Evolutionary conservation across 2,113 vertebrate species (phyloP).

Genomic region (Colistium nudipinnis): DNA sequence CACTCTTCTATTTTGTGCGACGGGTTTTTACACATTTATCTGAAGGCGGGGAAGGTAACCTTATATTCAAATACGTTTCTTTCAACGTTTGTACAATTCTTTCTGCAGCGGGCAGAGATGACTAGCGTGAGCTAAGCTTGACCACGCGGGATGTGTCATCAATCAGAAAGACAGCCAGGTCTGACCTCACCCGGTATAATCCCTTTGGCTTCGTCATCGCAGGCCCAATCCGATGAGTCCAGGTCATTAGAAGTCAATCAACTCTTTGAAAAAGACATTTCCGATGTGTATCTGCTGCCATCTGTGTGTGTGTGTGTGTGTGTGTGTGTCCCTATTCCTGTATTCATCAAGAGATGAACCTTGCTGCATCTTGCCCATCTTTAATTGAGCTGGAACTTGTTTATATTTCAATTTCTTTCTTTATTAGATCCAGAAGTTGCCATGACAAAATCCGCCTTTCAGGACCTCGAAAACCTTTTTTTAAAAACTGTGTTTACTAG

Average conservation of each 20-base stretch:
- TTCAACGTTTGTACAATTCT: background rate
- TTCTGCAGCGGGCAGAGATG: background rate
- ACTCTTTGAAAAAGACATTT: background rate
- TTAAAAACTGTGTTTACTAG: too few species aligned
- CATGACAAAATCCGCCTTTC: too few species aligned
- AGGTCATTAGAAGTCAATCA: conserved; percentile 4
- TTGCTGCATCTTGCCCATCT: background rate
- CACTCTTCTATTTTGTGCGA: too few species aligned
- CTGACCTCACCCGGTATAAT: conserved; percentile 18
- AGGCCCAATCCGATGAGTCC: background rate
- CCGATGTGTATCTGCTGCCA: background rate
- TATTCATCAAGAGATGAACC: background rate
- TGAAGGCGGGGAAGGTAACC: too few species aligned
- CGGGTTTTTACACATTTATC: too few species aligned
- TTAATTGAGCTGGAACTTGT: background rate
- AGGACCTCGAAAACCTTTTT: too few species aligned
- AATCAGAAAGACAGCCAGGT: background rate
- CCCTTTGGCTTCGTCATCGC: conserved; percentile 11
- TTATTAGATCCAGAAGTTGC: too few species aligned
- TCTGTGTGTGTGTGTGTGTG: background rate
- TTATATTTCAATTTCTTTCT: too few species aligned
- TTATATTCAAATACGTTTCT: too few species aligned
- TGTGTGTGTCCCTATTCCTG: background rate
- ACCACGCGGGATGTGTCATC: conserved; percentile 38
- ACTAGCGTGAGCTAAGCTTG: conserved; percentile 8